A percentile compares a stretch with the other conserved stretches of the same genome.
phyloP scores from a whole-genome alignment of 2,113 vertebrate species.

The Azemiops feae region DNA sequence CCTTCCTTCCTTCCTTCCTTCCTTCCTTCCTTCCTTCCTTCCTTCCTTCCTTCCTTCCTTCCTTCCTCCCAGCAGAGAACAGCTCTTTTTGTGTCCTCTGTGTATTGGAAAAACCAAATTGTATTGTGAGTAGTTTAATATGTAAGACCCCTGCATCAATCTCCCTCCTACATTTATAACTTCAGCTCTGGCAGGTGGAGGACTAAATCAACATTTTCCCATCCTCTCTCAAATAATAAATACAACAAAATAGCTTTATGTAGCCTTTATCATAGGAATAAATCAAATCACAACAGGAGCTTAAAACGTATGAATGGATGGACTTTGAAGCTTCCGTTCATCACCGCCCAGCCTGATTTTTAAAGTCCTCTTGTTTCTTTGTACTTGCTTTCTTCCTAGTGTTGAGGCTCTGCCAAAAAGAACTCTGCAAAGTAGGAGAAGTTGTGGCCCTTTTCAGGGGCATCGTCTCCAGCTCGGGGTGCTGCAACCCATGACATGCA shows the following conservation, averaged over 20 bases:
- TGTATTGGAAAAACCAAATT: background rate
- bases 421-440: background rate
- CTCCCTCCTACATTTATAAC: conserved; percentile 63
- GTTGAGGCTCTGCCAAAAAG: background rate
- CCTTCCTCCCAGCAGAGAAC: background rate
- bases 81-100: background rate
- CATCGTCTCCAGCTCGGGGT: background rate
- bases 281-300: conserved; percentile 71
- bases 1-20: too few relatives aligned
- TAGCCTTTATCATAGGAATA: conserved; percentile 71
- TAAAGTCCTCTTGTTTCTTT: background rate
- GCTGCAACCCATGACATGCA: background rate
- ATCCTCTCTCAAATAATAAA: conserved; percentile 70
- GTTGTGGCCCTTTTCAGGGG: background rate
- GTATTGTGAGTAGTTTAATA: conserved; percentile 59
- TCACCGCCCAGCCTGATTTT: conserved; percentile 36
- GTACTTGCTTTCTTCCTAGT: background rate
- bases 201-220: conserved; percentile 57
- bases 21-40: too few relatives aligned
- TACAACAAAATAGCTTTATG: conserved; percentile 66
- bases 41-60: too few relatives aligned
- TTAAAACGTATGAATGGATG: conserved; percentile 74
- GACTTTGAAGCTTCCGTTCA: conserved; percentile 74
- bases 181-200: conserved; percentile 63
- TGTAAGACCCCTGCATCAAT: conserved; percentile 55